Evolutionary conservation across 2,113 vertebrate species (phyloP).

Genomic region (Beaufortia kweichowensis): DNA sequence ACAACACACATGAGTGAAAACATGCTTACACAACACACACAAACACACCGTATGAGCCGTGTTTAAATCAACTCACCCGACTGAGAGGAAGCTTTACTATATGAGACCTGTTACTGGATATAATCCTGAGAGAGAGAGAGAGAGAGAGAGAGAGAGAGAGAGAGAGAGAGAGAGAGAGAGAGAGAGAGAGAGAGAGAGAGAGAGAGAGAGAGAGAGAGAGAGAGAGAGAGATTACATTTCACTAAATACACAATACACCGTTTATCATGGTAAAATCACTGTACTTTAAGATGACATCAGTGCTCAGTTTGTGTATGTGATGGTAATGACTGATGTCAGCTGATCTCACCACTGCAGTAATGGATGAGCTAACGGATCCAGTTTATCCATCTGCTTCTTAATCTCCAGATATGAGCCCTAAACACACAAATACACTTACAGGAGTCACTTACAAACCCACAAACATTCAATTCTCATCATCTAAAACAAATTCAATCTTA

Average conservation of each 20-base stretch:
- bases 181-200: too few relatives aligned
- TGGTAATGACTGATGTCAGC: slow-evolving; percentile 63
- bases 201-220: too few relatives aligned
- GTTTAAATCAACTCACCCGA: slow-evolving; percentile 81
- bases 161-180: too few relatives aligned
- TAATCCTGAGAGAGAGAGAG: slow-evolving; percentile 85
- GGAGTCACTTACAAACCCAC: too few relatives aligned
- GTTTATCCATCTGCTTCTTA: slow-evolving; percentile 99
- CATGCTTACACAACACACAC: not conserved
- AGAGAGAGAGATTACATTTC: too few relatives aligned
- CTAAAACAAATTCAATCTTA: too few relatives aligned
- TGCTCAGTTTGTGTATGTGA: too few relatives aligned
- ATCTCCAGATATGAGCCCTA: slow-evolving; percentile 98
- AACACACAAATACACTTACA: slow-evolving; percentile 30
- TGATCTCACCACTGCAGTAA: slow-evolving; percentile 89
- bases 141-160: too few relatives aligned
- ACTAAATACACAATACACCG: slow-evolving; percentile 4
- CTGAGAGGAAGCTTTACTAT: slow-evolving; percentile 98
- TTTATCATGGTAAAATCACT: not conserved
- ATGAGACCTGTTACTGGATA: slow-evolving; percentile 98
- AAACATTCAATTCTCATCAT: not conserved
- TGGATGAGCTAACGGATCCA: slow-evolving; percentile 94
- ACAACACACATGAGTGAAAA: not conserved
- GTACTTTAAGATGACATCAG: too few relatives aligned
- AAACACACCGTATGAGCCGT: not conserved